Evolutionary conservation across 2,888 invertebrate genomes (phyloP).

Genomic region (Phorcus lineatus): DNA sequence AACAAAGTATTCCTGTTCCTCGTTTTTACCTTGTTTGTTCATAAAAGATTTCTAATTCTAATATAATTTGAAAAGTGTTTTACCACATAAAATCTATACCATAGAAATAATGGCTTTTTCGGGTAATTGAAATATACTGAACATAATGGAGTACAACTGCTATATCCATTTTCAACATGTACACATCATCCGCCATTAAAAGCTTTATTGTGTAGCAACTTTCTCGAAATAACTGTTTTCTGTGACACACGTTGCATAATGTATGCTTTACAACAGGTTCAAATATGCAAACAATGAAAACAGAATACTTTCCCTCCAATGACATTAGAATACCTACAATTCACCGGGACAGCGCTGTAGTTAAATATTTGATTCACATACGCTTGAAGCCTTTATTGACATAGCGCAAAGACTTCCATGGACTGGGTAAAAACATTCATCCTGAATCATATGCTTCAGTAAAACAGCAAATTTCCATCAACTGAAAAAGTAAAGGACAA

Average conservation of each 20-base stretch:
- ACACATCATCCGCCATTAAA: background rate
- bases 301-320: background rate
- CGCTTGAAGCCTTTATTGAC: background rate
- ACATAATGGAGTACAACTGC: too few species aligned
- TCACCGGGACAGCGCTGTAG: background rate
- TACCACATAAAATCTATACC: too few species aligned
- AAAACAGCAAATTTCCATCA: too few species aligned
- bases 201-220: background rate
- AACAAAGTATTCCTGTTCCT: too few species aligned
- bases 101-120: too few species aligned
- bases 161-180: background rate
- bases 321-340: background rate
- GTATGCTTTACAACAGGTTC: background rate
- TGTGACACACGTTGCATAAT: background rate
- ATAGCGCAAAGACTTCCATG: background rate
- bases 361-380: constrained; percentile 3
- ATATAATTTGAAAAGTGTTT: too few species aligned
- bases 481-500: too few species aligned
- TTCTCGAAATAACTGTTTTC: background rate
- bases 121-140: too few species aligned
- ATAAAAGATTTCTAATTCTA: too few species aligned
- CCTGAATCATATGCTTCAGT: too few species aligned
- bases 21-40: too few species aligned
- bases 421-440: too few species aligned
- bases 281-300: background rate